phyloP scores from a whole-genome alignment of 2,797 vertebrate species.

The Schizopygopsis malacanthus region DNA sequence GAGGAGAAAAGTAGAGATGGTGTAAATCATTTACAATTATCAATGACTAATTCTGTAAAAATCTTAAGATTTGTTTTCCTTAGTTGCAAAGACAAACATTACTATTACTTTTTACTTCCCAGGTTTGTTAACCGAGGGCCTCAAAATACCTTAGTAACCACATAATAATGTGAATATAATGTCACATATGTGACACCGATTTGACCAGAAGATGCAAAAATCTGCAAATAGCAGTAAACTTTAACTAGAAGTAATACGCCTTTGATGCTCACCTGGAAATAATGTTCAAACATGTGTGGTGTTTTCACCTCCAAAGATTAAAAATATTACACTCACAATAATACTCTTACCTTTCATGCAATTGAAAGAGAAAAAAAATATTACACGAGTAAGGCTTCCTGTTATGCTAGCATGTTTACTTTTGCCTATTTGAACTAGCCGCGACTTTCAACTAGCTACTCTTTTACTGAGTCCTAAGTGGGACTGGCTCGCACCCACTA shows the following conservation, averaged over 20 bases:
- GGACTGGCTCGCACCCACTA: slow-evolving; percentile 38
- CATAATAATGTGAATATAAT: too few relatives aligned
- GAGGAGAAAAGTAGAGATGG: slow-evolving; percentile 32
- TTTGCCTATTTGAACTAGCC: slow-evolving; percentile 33
- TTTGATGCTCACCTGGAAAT: slow-evolving; percentile 13
- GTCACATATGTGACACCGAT: too few relatives aligned
- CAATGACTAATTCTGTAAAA: slow-evolving; percentile 7
- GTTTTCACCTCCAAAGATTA: background rate
- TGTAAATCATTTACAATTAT: slow-evolving; percentile 39
- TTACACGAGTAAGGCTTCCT: slow-evolving; percentile 24
- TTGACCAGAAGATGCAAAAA: background rate
- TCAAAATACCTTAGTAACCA: background rate
- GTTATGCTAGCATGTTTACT: slow-evolving; percentile 12
- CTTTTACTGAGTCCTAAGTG: slow-evolving; percentile 25
- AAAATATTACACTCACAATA: slow-evolving; percentile 8
- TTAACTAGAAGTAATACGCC: background rate
- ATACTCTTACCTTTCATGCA: background rate
- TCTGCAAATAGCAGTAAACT: background rate
- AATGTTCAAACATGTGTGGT: background rate
- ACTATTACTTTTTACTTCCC: background rate
- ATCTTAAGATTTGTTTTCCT: background rate
- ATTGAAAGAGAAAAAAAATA: slow-evolving; percentile 2
- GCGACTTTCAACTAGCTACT: slow-evolving; percentile 34
- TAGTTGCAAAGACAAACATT: background rate
- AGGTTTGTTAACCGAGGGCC: background rate